Evolutionary conservation across 2,113 vertebrate species (phyloP), one percentile per base, ranked within the genome.

Genomic region (Oncorhynchus keta): DNA sequence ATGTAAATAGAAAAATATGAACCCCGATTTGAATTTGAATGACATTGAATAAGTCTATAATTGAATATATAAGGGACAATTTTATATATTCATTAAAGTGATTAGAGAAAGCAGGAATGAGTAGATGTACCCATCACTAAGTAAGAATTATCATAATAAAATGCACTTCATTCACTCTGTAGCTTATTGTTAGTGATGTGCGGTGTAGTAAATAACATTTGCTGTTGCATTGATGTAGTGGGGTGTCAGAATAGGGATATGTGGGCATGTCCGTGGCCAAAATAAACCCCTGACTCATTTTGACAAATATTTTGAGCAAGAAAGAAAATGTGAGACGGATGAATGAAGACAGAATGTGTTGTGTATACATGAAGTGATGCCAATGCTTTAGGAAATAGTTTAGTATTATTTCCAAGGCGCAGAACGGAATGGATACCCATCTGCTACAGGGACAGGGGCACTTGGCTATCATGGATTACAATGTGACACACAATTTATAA

Each of bases 401-500:
- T 72, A 28, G 74, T 75, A 45, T 39, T 73, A 77, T 45, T 77
- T 79, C 67, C 70, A 76, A 20, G 32, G 11, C 26, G 28, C 5
- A 16, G 39, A 68, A 8, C 48, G 6, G 73, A 87, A 80, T 26
- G 68, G 70, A 66, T 77, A 68, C 8, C 45, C 3, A 0, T n/a
- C n/a, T 6, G 67, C 77, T n/a, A 81, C 35, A 1, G 81, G 77
- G 77, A 83, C 64, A 24, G 3, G 35, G 67, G 3, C 59, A 32
- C 62, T 51, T 70, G 48, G 35, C 80, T 80, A 72, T 79, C 82
- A 2, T 75, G 68, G 72, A 79, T 76, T 81, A 84, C 9, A 70
- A 76, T 26, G 74, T 76, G 72, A 28, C 45, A 68, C 65, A 72
- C 74, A 76, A 87, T 89, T 79, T 85, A 84, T 74, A 79, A 72